Percentiles rank a stretch among this genome's conserved stretches.
Evolutionary conservation across 1,140 invertebrate species (phyloP).

Genomic region (Fopius arisanus): DNA sequence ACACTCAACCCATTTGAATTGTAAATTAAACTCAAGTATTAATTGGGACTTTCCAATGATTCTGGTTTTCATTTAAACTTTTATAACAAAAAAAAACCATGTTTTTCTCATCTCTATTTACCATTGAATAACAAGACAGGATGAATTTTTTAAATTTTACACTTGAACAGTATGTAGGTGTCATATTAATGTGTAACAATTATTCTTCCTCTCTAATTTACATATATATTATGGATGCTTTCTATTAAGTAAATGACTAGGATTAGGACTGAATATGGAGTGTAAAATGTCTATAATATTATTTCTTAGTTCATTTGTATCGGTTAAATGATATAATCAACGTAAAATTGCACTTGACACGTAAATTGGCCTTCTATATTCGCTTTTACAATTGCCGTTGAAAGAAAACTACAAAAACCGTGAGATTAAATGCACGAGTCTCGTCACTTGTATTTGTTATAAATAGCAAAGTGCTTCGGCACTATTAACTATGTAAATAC

Average conservation of each 20-base stretch:
- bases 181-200: constrained; percentile 18
- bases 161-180: constrained; percentile 3
- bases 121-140: constrained; percentile 12
- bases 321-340: background rate
- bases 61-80: background rate
- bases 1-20: background rate
- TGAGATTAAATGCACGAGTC: background rate
- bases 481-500: background rate
- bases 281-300: background rate
- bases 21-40: background rate
- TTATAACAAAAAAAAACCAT: background rate
- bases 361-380: background rate
- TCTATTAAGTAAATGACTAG: constrained; percentile 20
- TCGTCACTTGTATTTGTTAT: background rate
- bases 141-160: background rate
- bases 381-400: background rate
- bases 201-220: background rate
- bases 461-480: constrained; percentile 17
- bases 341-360: constrained; percentile 16
- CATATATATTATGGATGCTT: constrained; percentile 1
- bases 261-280: constrained; percentile 14
- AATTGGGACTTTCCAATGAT: background rate
- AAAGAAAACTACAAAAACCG: background rate
- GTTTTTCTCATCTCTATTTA: background rate
- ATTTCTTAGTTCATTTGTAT: background rate